Evolutionary conservation across 23 tunicate genomes (phyloP), one percentile per base, ranked within the genome.

Genomic region (Halocynthia roretzi): DNA sequence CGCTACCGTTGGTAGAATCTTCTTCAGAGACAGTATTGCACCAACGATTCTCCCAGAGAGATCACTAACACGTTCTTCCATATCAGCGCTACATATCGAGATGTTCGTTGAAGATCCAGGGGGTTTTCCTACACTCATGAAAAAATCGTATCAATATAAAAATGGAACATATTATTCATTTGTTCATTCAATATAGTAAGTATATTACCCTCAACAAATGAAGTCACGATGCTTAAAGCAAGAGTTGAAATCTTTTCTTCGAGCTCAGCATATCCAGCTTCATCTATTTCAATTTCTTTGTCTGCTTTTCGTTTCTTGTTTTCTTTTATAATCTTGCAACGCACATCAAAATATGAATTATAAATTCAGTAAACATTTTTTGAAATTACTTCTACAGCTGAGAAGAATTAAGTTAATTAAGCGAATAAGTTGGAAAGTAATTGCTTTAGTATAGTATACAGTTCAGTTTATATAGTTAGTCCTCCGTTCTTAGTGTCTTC

Each of bases 231-330:
- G 51, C 56, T 82, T 8, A 82, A 14, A 14, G 93, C 93, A 40
- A 87, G 80, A 17, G 82, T 77, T 15, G 86, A 82, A 20, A 87
- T 82, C 66, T 82, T 87, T 15, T 71, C 68, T 71, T 87, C 93
- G 15, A 87, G 50, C 12, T 77, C 77, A 8, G 75, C 74, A 40
- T 20, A 72, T 15, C 56, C 71, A 8, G 51, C n/a, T 44, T 62
- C 17, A 48, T 78, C 78, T 71, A 19, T 56, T 18, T 18, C 22
- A 12, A 67, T 67, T 50, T 53, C 8, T 49, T 31, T 6, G 51
- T 54, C 44, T 31, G 44, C 44, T 31, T 31, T 31, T 31, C 1
- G 44, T 31, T 31, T 31, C 44, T 31, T 31, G 44, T 31, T 31
- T 31, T 31, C 44, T 4, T 31, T 31, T 1, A 31, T 31, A 0